Evolutionary conservation across 2,888 invertebrate genomes (phyloP).

Genomic region (Argynnis bischoffii): DNA sequence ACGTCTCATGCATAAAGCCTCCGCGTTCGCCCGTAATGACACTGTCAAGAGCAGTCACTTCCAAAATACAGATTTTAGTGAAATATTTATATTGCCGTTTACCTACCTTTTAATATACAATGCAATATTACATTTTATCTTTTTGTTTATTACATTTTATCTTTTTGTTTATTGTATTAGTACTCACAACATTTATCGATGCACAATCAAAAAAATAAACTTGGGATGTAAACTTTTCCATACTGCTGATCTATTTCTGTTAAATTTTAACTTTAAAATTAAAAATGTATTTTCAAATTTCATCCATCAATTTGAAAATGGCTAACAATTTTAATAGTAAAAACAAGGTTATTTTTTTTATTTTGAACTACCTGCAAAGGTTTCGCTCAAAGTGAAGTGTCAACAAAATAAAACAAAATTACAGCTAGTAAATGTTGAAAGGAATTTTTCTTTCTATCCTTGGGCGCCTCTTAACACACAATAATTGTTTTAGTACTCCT

Average conservation of each 20-base stretch:
- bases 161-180: too few relatives aligned
- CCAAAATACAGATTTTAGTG: slow-evolving; percentile 21
- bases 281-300: background rate
- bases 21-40: slow-evolving; percentile 50
- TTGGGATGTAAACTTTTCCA: background rate
- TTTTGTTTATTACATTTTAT: too few relatives aligned
- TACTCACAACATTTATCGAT: too few relatives aligned
- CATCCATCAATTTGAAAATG: slow-evolving; percentile 12
- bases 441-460: slow-evolving; percentile 41
- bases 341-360: slow-evolving; percentile 22
- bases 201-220: too few relatives aligned
- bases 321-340: slow-evolving; percentile 21
- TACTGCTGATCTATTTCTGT: background rate
- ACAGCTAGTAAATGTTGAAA: slow-evolving; percentile 22
- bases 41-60: slow-evolving; percentile 49
- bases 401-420: slow-evolving; percentile 31
- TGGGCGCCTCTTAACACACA: slow-evolving; percentile 56
- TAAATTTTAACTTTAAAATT: background rate
- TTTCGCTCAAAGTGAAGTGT: slow-evolving; percentile 32
- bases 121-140: background rate
- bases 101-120: slow-evolving; percentile 1
- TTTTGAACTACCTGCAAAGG: slow-evolving; percentile 29
- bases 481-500: slow-evolving; percentile 59
- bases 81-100: slow-evolving; percentile 16
- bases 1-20: slow-evolving; percentile 60